Evolutionary conservation across 2,113 vertebrate species (phyloP), one percentile per base, ranked within the genome.

Genomic region (Melanerpes aurifrons): DNA sequence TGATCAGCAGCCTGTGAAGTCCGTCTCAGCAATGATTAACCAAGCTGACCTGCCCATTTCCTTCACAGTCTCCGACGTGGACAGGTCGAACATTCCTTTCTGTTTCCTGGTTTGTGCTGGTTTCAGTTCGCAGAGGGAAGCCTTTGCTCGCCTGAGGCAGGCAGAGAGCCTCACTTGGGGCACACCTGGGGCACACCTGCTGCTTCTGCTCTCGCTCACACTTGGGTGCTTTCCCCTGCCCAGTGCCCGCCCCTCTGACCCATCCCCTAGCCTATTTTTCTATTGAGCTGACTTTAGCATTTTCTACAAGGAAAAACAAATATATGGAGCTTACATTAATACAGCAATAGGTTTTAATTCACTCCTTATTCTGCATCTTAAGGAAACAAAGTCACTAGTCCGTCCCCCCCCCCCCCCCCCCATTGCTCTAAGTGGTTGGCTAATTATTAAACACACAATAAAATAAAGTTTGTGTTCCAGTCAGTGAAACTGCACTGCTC

Each of bases 11-110:
- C 35, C 53, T 7, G 72, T 67, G 35, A 90, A 84, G 78, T 80
- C 69, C 82, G 16, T 56, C 77, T 81, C n/a, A 89, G 93, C 95
- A 98, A 98, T 98, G 96, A 97, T 96, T 98, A 98, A 97, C 97
- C 66, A 95, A 67, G 81, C 71, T 24, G 71, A 79, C 25, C 48
- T 90, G 87, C 59, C 56, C 69, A 62, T 69, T 94, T 82, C 82
- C 90, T 93, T 86, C 95, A 90, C 87, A 95, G 89, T 62, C 94
- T 96, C 92, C 63, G 25, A 96, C 82, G 64, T 48, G 85, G 70
- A 53, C 82, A 84, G 77, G 76, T 80, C 72, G 66, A 96, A 94
- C 96, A 94, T 94, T 95, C 93, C 66, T 90, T 71, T 84, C 84
- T 77, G 90, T 92, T 98, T 98, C 97, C 98, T 97, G 96, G 94